Conservation (phyloP, 2,113 vertebrate genomes). For the Grammomys surdaster region DNA sequence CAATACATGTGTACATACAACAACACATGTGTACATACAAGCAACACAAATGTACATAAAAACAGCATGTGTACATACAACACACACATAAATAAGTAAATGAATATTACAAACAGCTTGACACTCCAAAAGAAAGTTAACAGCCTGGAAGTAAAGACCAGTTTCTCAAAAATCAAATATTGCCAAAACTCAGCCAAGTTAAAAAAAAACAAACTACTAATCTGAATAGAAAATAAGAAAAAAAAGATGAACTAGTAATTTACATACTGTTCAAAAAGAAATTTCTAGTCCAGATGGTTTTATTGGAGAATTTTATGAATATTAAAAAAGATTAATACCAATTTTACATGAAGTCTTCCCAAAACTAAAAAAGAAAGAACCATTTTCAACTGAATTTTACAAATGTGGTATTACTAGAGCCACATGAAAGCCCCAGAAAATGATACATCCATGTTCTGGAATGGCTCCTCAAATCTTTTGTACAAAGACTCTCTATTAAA, state of each 20-base stretch:
- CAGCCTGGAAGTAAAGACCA: neutral
- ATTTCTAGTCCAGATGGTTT: neutral
- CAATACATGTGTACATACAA: neutral
- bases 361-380: conserved; percentile 6
- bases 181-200: neutral
- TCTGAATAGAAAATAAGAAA: neutral
- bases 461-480: neutral
- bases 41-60: neutral
- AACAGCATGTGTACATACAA: too few relatives aligned
- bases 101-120: neutral
- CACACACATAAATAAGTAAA: neutral
- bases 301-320: neutral
- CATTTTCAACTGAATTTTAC: neutral
- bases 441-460: neutral
- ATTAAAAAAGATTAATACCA: conserved; percentile 5
- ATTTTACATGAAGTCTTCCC: neutral
- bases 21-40: neutral
- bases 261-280: neutral
- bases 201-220: neutral
- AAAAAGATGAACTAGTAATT: conserved; percentile 4
- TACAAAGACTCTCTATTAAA: neutral
- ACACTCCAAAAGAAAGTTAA: neutral
- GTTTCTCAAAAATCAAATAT: conserved; percentile 30
- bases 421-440: neutral
- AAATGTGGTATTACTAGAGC: neutral